Evolutionary conservation across 2,113 vertebrate genomes (phyloP), one percentile per base, ranked within the genome.

Genomic region (Salvator merianae): DNA sequence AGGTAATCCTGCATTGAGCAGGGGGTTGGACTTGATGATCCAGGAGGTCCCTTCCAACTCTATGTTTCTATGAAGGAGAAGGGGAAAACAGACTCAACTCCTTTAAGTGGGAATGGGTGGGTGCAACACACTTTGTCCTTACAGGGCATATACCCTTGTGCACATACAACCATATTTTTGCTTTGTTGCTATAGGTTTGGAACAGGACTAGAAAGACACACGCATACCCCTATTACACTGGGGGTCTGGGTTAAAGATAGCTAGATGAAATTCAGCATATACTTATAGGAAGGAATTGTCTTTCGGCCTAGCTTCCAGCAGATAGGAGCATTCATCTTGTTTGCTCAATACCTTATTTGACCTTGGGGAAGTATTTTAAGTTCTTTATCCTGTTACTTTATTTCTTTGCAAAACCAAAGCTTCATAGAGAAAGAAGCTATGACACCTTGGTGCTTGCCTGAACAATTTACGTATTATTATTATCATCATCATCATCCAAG

Each of bases 381-480:
- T 77, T 77, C 18, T 85, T 84, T 89, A 30, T 36, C 22, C 55
- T 16, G 14, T 80, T 81, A 14, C 18, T 86, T 89, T 88, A 13
- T 50, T 74, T 79, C 16, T 73, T 89, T 84, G 24, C 70, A 1
- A 84, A 43, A 76, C 53, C n/a, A 8, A 36, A 71, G 66, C 84
- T 88, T 87, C 70, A 84, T 47, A 40, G 2, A 20, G 73, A 10
- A 63, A 68, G 53, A 38, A 69, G 53, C 36, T 34, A 53, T 36
- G 43, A 28, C 14, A 18, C 70, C 34, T 73, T 28, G 50, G 4
- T 55, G 59, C 22, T 14, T 20, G 70, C 50, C 59, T 13, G 28
- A 75, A 65, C 32, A 79, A 18, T 38, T 74, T 30, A 32, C 53
- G 53, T 28, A 59, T 24, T 22, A 43, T 76, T 53, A 53, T 53